phyloP scores from a whole-genome alignment of 2,113 vertebrate species.

The Hiodon alosoides region DNA sequence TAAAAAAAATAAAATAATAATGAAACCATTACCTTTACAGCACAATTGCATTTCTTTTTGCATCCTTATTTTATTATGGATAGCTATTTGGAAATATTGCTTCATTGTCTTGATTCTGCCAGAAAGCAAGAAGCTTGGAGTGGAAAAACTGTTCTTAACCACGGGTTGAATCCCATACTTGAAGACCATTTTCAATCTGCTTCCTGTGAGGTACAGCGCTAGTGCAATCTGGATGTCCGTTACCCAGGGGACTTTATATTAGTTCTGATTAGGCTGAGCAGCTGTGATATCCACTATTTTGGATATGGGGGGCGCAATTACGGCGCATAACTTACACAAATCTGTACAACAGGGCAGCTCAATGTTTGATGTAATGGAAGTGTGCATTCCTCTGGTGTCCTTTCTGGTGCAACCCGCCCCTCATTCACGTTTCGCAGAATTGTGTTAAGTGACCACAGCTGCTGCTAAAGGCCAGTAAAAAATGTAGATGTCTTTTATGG shows the following conservation, averaged over 20 bases:
- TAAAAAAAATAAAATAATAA: background rate
- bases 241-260: constrained; percentile 14
- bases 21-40: background rate
- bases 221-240: constrained; percentile 19
- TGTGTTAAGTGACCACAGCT: background rate
- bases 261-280: constrained; percentile 37
- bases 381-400: background rate
- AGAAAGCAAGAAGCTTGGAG: background rate
- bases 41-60: background rate
- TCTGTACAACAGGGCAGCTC: background rate
- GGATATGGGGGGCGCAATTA: background rate
- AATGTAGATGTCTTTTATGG: background rate
- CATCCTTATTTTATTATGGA: constrained; percentile 4
- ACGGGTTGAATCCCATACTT: too few species aligned
- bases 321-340: background rate
- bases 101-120: background rate
- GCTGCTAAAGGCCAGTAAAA: background rate
- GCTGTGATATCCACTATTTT: background rate
- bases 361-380: background rate
- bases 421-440: background rate
- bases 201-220: constrained; percentile 16
- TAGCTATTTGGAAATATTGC: background rate
- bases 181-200: background rate
- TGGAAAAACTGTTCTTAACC: background rate
- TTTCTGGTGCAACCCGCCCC: background rate